phyloP scores from a whole-genome alignment of 2,888 invertebrate species.

The Oligia strigilis region DNA sequence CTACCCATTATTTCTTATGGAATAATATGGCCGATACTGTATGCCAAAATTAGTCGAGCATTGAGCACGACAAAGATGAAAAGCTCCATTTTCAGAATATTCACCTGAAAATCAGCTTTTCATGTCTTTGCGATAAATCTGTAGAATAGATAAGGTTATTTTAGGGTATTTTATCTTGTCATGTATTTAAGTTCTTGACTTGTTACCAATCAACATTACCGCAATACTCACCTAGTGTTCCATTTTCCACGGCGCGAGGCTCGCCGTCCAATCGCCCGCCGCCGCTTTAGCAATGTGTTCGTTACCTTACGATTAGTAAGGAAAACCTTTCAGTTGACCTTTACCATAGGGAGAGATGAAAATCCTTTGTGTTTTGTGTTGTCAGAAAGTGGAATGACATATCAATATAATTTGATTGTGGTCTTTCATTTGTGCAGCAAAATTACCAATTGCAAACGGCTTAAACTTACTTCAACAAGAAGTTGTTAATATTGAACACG shows the following conservation, averaged over 20 bases:
- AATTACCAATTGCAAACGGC: neutral
- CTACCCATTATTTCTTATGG: neutral
- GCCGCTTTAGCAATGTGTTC: constrained; percentile 13
- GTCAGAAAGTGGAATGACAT: neutral
- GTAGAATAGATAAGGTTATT: neutral
- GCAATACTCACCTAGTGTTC: neutral
- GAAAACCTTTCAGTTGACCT: constrained; percentile 30
- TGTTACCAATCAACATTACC: neutral
- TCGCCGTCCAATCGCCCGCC: too few species aligned
- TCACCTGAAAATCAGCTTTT: neutral
- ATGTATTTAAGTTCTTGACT: neutral
- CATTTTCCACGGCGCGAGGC: neutral
- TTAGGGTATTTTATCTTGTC: neutral
- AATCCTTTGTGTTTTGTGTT: constrained; percentile 10
- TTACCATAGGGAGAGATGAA: constrained; percentile 2
- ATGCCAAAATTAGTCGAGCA: neutral
- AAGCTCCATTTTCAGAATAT: neutral
- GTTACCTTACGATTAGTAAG: constrained; percentile 22
- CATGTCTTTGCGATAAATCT: neutral
- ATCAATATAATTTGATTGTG: neutral
- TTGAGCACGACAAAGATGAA: neutral
- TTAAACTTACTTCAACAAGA: constrained; percentile 21
- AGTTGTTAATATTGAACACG: constrained; percentile 70
- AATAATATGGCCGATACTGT: too few species aligned
- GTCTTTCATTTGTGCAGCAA: neutral